These are phyloP conservation scores for Ips nitidus DNA, from an alignment of 1,140 invertebrate species.

Conservation along the genomic window DNA sequence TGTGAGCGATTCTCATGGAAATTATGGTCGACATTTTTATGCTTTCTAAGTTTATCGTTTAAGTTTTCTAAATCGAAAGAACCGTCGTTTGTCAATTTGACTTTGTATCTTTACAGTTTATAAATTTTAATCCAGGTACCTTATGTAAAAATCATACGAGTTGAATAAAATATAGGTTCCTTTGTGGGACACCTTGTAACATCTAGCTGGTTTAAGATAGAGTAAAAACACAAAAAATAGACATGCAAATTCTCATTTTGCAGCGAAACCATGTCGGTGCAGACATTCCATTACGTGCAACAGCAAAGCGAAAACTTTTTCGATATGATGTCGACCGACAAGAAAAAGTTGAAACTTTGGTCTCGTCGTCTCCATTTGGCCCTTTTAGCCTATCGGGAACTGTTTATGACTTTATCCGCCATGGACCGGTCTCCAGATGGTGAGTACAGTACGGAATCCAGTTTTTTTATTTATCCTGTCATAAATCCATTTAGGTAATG, in stretches of 20 bases:
- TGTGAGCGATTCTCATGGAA: conserved; percentile 4
- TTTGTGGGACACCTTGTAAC: too few species aligned
- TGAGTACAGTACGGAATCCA: neutral
- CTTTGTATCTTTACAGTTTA: too few species aligned
- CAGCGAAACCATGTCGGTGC: conserved; percentile 87
- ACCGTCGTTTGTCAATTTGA: too few species aligned
- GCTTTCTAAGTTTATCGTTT: too few species aligned
- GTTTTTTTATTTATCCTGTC: neutral
- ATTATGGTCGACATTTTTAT: neutral
- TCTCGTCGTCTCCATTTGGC: conserved; percentile 80
- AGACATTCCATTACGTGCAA: conserved; percentile 91
- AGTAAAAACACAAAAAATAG: neutral
- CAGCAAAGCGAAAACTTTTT: conserved; percentile 87
- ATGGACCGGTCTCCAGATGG: conserved; percentile 77
- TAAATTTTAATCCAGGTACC: too few species aligned
- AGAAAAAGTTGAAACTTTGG: conserved; percentile 83
- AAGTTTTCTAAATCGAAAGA: too few species aligned
- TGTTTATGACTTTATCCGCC: conserved; percentile 71
- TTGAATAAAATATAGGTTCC: too few species aligned
- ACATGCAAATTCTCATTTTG: conserved; percentile 8
- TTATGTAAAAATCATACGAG: too few species aligned
- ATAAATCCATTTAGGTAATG: conserved; percentile 39
- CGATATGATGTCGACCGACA: conserved; percentile 84
- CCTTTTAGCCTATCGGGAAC: conserved; percentile 66
- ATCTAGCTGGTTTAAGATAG: neutral